A percentile compares a stretch with the other conserved stretches of the same genome.
Evolutionary conservation across 1,140 invertebrate genomes (phyloP).

Genomic region (Globodera rostochiensis): DNA sequence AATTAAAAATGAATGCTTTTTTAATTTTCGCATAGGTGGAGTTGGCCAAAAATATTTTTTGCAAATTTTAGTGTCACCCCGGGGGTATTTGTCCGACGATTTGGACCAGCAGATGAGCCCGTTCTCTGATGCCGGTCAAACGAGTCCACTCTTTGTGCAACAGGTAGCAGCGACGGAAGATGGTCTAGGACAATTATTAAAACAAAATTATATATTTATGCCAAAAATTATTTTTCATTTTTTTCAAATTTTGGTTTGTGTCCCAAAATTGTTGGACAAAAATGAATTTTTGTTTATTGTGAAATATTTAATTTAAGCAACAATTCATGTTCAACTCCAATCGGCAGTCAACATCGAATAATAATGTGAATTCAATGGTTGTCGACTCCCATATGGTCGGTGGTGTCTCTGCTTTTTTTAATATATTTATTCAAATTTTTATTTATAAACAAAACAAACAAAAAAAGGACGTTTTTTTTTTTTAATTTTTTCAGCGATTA

Average conservation of each 20-base stretch:
- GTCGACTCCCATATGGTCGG: too few relatives aligned
- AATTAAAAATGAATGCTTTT: too few relatives aligned
- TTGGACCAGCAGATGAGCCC: conserved; percentile 34
- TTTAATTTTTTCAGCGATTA: neutral
- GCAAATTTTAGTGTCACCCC: conserved; percentile 35
- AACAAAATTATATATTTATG: neutral
- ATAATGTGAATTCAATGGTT: too few relatives aligned
- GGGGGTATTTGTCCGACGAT: conserved; percentile 47
- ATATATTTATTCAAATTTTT: neutral
- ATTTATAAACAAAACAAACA: conserved; percentile 5
- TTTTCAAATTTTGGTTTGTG: too few relatives aligned
- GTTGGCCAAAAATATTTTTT: neutral
- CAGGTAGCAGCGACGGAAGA: neutral
- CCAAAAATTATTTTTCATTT: too few relatives aligned
- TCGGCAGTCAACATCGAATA: neutral
- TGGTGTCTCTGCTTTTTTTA: neutral
- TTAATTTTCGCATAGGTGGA: too few relatives aligned
- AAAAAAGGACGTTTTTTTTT: neutral
- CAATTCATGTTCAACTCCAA: conserved; percentile 3
- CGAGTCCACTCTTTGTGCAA: conserved; percentile 22
- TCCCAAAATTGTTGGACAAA: too few relatives aligned
- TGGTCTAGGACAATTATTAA: neutral
- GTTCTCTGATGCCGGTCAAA: conserved; percentile 5
- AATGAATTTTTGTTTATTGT: too few relatives aligned
- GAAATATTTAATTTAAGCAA: neutral